These are phyloP conservation scores for Ophioderma brevispina DNA, from an alignment of 35 echinoderm and acorn worm species.

Conservation along the genomic window DNA sequence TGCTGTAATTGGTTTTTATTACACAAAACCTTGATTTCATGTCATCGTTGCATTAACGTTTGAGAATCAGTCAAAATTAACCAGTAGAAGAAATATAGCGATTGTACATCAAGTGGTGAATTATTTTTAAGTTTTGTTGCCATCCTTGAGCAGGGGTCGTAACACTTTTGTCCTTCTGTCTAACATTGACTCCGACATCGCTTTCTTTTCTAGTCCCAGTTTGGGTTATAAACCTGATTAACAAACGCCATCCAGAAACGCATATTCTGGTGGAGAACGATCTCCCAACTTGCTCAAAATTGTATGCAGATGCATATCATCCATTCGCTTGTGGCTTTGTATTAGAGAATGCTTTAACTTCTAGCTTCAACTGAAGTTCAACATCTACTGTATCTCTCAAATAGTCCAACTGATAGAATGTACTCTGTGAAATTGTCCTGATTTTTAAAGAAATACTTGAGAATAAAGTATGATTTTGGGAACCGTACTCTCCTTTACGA, in stretches of 20 bases:
- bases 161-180: neutral
- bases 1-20: no score
- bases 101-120: no score
- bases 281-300: no score
- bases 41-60: no score
- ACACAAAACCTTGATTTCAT: no score
- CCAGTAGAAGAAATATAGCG: no score
- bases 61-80: no score
- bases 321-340: neutral
- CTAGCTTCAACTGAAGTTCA: neutral
- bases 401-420: neutral
- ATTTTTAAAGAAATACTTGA: neutral
- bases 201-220: neutral
- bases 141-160: no score
- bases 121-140: no score
- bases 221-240: neutral
- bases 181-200: neutral
- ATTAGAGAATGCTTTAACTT: neutral
- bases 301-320: no score
- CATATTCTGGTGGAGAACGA: neutral
- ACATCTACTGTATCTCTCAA: neutral
- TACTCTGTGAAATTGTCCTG: neutral
- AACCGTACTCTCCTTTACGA: no score
- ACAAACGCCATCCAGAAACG: neutral
- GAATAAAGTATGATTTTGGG: no score